Base-by-base conservation (phyloP, 2,888 invertebrate species). In the Idaea aversata region DNA sequence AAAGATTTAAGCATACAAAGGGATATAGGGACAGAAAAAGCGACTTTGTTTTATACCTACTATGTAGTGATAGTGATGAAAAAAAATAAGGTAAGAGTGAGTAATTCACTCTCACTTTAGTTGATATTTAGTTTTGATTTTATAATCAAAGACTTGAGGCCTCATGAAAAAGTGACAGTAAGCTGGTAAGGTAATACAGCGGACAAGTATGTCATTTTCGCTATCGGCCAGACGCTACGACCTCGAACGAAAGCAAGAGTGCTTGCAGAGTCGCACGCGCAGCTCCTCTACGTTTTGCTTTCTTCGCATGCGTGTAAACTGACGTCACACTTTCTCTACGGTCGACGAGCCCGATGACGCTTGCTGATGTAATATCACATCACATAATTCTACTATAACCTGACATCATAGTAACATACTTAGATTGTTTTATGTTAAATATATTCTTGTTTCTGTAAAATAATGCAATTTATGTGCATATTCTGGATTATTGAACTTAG, bases 211-310 rank as follows among this genome's bases (percentile, higher is more conserved):
- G 91, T 85, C 88, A 84, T 90, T 92, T 91, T 91, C 91, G 89
- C 92, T 92, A 90, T 92, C 92, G 85, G 70, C 79, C 88, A 91
- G 90, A 91, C 88, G 82, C 74, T 71, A 77, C 84, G 91, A 81
- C 92, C 92, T 86, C 89, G 77, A 76, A 81, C 85, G 90, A 92
- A 92, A 91, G 86, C 86, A 91, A 92, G 81, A 92, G 88, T 87
- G 79, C 71, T 77, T 73, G 78, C 79, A 68, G 78, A 83, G 85
- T 79, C 47, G 90, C 89, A 84, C 83, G 88, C 90, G 90, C 91
- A 89, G 77, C 82, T 79, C 78, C 34, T 59, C 59, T 7, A 59
- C 59, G 59, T 25, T 16, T 16, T 89, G 87, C 92, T 91, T 91
- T 92, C 91, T 91, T 91, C 84, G 87, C 84, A 84, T 85, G 88